Evolutionary conservation across 2,797 vertebrate species (phyloP).

Genomic region (Alectoris magna): DNA sequence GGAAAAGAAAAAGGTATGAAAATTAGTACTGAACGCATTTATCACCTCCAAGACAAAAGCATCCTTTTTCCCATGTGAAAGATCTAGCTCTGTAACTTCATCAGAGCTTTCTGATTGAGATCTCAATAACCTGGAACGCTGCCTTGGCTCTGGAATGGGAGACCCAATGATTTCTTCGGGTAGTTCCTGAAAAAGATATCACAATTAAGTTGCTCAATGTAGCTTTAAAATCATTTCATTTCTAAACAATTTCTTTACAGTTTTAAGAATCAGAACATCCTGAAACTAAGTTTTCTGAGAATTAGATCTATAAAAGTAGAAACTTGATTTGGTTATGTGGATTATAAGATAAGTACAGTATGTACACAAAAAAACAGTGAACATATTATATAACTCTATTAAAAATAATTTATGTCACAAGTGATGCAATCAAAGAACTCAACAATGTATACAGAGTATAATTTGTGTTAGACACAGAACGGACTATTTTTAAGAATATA

Average conservation of each 20-base stretch:
- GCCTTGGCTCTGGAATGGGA: conserved; percentile 94
- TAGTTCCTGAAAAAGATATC: conserved; percentile 83
- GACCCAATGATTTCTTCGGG: conserved; percentile 93
- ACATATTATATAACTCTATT: background rate
- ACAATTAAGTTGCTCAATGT: background rate
- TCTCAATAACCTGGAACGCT: conserved; percentile 91
- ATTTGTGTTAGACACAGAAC: background rate
- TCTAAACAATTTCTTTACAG: background rate
- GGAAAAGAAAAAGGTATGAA: background rate
- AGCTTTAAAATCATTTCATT: background rate
- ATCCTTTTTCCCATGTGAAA: conserved; percentile 98
- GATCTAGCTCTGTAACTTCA: conserved; percentile 93
- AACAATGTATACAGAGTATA: no score
- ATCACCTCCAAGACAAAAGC: conserved; percentile 96
- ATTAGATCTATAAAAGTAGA: background rate
- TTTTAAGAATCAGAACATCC: background rate
- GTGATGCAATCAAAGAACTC: background rate
- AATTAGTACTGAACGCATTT: background rate
- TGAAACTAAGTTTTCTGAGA: background rate
- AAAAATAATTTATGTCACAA: background rate
- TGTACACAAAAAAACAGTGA: background rate
- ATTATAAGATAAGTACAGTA: background rate
- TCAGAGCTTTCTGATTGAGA: conserved; percentile 99
- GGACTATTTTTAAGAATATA: background rate
- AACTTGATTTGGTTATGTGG: background rate